Evolutionary conservation across 64 coral and sea anemone genomes (phyloP), one percentile per base, ranked within the genome.

Genomic region (Cladopsammia gracilis): DNA sequence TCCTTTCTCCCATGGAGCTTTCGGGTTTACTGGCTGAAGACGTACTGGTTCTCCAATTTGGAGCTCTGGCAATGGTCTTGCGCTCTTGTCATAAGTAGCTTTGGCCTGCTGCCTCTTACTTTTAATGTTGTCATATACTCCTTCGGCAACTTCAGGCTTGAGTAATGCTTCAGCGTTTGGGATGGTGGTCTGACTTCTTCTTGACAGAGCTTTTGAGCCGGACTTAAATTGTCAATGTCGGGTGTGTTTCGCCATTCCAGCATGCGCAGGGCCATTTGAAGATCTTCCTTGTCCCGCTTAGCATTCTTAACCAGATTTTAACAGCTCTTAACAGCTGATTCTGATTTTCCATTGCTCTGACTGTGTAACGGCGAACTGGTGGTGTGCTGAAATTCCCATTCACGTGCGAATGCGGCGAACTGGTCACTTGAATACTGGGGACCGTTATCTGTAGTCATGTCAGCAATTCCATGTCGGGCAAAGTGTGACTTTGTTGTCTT

Each of bases 321-420:
- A n/a, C n/a, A n/a, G n/a, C n/a, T 78, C n/a, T 78, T 78, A n/a
- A 78, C 75, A 1, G 20, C 49, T 24, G 50, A 78, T 20, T 78
- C 23, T 13, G 75, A 19, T 49, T 58, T 78, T 25, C 74, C 75
- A 49, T 78, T 25, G 48, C 75, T 78, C 24, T 78, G 50, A 26
- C 51, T 78, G 20, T 53, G 74, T 22, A 78, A 78, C 25, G 75
- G 75, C 25, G 54, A 62, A 44, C 51, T 60, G n/a, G 71, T 64
- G 60, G 71, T 87, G 50, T 72, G 48, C 23, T 73, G 83, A 70
- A 86, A 86, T 72, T 87, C n/a, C 65, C 68, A 87, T 69, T 87
- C 49, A 9, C 15, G 48, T 1, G 67, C 81, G 62, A 85, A 85
- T 67, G 46, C 5, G 42, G 59, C 25, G 22, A 86, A 70, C 57